Base-by-base conservation (phyloP, 2,797 vertebrate genomes). In the Myotis vivesi region DNA sequence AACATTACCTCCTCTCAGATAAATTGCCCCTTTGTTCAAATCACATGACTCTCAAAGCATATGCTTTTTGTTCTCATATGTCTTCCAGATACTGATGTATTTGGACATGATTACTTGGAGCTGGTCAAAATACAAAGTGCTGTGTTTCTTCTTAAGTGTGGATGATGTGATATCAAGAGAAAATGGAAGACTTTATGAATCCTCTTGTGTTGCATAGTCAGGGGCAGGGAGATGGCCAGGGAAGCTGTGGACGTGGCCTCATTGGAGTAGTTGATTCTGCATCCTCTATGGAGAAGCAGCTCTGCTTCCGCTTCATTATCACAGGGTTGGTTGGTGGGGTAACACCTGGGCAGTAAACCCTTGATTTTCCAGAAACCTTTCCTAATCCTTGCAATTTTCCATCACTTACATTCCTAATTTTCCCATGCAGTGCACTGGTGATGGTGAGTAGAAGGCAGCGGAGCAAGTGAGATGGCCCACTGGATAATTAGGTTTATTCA, bases 1-100 rank as follows among this genome's bases (percentile, higher is more conserved):
- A 87, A 28, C 53, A 10, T 38, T 44, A 4, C 23, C 49, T 71
- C 38, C 75, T 28, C 68, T 57, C 23, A 64, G 79, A 38, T 76
- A 57, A 71, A 71, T 72, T 92, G 83, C 71, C 53, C 46, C 38
- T 85, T 82, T 79, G 19, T 87, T 77, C 80, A 83, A 36, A 55
- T 75, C 53, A 22, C 44, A 2, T 17, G 55, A 44, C 62, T 55
- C 23, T 92, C 11, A 25, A n/a, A 89, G 59, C 59, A 76, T 30
- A 38, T 51, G 15, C 2, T 57, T 84, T 62, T 57, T 46, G 8
- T 72, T 83, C 69, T 92, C 17, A 0, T 51, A 28, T 82, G 86
- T 72, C 93, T 91, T 57, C n/a, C 64, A 89, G 38, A 71, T 68
- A 80, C 5, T 13, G 30, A 57, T 59, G 33, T 72, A 55, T 53